Evolutionary conservation across 2,888 invertebrate genomes (phyloP), one percentile per base, ranked within the genome.

Genomic region (Oligia fasciuncula): DNA sequence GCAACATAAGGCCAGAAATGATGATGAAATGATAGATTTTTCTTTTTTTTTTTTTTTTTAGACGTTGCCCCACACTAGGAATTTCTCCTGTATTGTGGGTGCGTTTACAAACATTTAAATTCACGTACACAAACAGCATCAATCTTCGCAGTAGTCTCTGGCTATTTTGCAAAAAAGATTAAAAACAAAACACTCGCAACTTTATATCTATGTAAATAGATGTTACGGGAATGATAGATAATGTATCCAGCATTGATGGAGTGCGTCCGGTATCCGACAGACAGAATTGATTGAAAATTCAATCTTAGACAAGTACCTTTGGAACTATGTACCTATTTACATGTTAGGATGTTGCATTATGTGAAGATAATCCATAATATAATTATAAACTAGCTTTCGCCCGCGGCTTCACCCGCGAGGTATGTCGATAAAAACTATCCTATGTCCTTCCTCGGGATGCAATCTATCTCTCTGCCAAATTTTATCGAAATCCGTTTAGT

Each of bases 181-280:
- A 6, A 62, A 79, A 74, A 75, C 60, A 79, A 60, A 29, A 17
- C 35, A 19, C 40, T 29, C 8, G 9, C 57, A 63, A 13, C 51
- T 63, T 57, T 54, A 72, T 65, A 69, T 68, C 6, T 70, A 80
- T 66, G 74, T 46, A 65, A 75, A 69, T 80, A 66, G n/a, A 23
- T 68, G 60, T 73, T 69, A 71, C 80, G 54, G 29, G 63, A 77
- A 84, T 80, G 80, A 80, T 84, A 80, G 76, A 83, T 83, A 76
- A 83, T 76, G 76, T 29, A n/a, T 51, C 19, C 0, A 63, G 71
- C 73, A 65, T 76, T 83, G 84, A 83, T 83, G 70, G 73, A 83
- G 62, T 57, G 69, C 77, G 73, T 80, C 84, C 85, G 78, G 84
- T 40, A 23, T 9, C 63, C 8, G 78, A 63, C 76, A n/a, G 62